Conservation (phyloP, 1,140 invertebrate genomes). For the Stegodyphus mimosarum region DNA sequence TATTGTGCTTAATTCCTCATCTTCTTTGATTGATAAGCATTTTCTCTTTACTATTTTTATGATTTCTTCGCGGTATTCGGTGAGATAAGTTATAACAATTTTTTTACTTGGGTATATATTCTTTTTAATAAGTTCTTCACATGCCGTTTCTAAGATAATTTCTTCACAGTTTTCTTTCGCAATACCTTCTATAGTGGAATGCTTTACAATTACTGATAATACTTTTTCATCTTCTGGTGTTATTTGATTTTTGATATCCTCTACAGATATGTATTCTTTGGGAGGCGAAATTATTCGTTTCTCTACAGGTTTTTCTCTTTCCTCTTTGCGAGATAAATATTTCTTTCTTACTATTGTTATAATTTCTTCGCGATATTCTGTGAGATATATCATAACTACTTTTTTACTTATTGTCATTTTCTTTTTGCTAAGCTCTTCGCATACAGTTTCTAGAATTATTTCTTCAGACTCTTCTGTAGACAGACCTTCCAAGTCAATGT, state of each 20-base stretch:
- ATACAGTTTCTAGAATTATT: background rate
- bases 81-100: background rate
- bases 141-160: background rate
- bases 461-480: background rate
- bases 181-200: background rate
- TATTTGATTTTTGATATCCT: background rate
- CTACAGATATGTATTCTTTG: background rate
- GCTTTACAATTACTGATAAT: background rate
- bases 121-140: background rate
- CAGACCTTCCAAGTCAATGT: background rate
- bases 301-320: background rate
- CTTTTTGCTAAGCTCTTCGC: background rate
- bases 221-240: background rate
- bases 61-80: background rate
- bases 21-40: background rate
- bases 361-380: background rate
- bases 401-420: background rate
- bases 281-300: background rate
- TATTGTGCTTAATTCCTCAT: background rate
- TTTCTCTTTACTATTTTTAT: background rate
- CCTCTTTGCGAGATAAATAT: background rate
- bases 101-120: background rate
- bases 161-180: background rate
- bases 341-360: background rate
- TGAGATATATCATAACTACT: background rate